Evolutionary conservation across 2,888 invertebrate species (phyloP), one percentile per base, ranked within the genome.

Genomic region (Standfussiana lucernea): DNA sequence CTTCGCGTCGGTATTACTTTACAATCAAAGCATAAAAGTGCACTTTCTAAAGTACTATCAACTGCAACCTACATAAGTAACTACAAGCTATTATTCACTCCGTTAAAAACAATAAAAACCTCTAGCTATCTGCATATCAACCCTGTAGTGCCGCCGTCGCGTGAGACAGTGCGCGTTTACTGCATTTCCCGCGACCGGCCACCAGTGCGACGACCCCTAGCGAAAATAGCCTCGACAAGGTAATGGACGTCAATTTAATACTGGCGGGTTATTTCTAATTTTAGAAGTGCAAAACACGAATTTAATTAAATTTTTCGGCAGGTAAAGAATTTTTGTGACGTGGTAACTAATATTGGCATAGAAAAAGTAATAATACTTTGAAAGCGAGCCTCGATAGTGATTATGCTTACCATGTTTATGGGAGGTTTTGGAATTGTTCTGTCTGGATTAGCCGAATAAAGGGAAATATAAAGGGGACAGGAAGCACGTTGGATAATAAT

Each of bases 181-280:
- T 50, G 86, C 86, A 86, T 83, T 87, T 85, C 73, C 78, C 80
- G 75, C 45, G 40, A 71, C 62, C 64, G 42, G 45, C 59, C 37
- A 24, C 72, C 37, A 71, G 82, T 61, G 37, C 82, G 47, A 66
- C 64, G 83, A 79, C 86, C 88, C 74, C 71, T 73, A 32, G 71
- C 61, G n/a, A 87, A 85, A 85, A 85, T 88, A 83, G 65, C 75
- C 47, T 24, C 28, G 61, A 37, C 47, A 40, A 10, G 70, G n/a
- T 84, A 76, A 84, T 71, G 70, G 73, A 72, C 61, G 71, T 24
- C 61, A 68, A 77, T 73, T 84, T 68, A 70, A 35, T 50, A 50
- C 71, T 35, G 53, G 15, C 35, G 32, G 10, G 21, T 40, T 53
- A 61, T 45, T 35, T 35, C 2, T 56, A 21, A 47, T 67, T 59